A percentile compares a stretch with the other conserved stretches of the same genome.
Evolutionary conservation across 2,888 invertebrate genomes (phyloP).

Genomic region (Penaeus monodon): DNA sequence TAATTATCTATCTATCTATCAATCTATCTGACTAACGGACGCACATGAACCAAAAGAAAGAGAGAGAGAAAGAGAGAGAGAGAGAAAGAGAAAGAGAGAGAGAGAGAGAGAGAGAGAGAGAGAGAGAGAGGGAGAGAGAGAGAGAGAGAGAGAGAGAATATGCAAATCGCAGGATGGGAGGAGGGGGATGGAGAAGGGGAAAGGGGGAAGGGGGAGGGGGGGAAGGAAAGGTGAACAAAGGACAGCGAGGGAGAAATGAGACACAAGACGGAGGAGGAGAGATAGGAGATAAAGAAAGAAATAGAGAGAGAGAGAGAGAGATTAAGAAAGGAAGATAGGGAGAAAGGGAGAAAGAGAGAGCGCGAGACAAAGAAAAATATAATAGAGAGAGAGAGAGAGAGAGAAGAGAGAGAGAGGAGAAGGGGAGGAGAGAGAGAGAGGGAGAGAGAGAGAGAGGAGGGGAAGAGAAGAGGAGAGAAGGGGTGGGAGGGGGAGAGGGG

Average conservation of each 20-base stretch:
- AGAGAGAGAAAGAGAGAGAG: too few species aligned
- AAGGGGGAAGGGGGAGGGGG: neutral
- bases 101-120: neutral
- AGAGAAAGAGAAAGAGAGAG: too few species aligned
- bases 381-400: neutral
- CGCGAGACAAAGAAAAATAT: neutral
- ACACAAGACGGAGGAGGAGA: neutral
- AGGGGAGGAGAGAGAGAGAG: too few species aligned
- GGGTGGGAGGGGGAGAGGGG: neutral
- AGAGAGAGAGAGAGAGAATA: neutral
- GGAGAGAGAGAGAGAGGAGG: neutral
- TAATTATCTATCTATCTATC: too few species aligned
- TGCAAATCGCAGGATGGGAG: too few species aligned
- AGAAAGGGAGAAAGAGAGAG: conserved; percentile 1
- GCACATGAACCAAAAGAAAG: too few species aligned
- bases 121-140: neutral
- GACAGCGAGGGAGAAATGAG: neutral
- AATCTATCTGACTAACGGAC: too few species aligned
- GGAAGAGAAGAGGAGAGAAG: neutral
- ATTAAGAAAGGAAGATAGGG: neutral
- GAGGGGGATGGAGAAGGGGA: neutral
- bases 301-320: too few species aligned
- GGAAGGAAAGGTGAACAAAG: neutral
- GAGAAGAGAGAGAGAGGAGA: neutral
- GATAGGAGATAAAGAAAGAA: neutral